Evolutionary conservation across 2,888 invertebrate genomes (phyloP), one percentile per base, ranked within the genome.

Genomic region (Chironomus tentans): DNA sequence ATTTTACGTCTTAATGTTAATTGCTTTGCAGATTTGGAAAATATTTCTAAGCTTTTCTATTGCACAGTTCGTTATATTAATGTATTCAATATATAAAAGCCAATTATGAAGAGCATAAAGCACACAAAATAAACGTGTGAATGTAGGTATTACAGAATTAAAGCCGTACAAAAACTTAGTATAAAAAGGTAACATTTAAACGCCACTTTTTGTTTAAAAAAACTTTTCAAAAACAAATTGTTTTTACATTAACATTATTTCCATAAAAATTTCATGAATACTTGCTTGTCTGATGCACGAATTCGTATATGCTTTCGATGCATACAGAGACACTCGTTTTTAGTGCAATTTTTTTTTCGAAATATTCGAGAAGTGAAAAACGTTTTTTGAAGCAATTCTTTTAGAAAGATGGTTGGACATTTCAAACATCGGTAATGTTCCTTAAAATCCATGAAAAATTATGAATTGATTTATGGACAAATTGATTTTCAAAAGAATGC

Each of bases 151-250:
- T 38, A 38, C 10, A 38, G 38, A 10, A 7, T 10, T 10, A 10
- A 38, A 10, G 38, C 38, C 38, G 38, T 38, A 10, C 38, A 38
- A 38, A 38, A 38, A 38, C 38, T 38, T 38, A 10, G 56, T 56
- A 18, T 56, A 56, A 56, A n/a, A 56, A 18, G 18, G 50, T 50
- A 70, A 72, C 72, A 62, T 72, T 61, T 72, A 62, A 72, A 72
- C 72, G 72, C 72, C 72, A 72, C 72, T 72, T 70, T 72, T 38
- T 46, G n/a, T 62, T 48, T 18, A 10, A 24, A 38, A 38, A 38
- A 38, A 24, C 18, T 70, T 70, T 73, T 28, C 18, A 24, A n/a
- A 70, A 74, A 68, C 74, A 74, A 74, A 74, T 74, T 74, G 74
- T 21, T 76, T 50, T 68, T 48, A 28, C 21, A 47, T 70, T 47